Conservation (phyloP, 2,888 invertebrate genomes). For the Hypomecis atomaria region DNA sequence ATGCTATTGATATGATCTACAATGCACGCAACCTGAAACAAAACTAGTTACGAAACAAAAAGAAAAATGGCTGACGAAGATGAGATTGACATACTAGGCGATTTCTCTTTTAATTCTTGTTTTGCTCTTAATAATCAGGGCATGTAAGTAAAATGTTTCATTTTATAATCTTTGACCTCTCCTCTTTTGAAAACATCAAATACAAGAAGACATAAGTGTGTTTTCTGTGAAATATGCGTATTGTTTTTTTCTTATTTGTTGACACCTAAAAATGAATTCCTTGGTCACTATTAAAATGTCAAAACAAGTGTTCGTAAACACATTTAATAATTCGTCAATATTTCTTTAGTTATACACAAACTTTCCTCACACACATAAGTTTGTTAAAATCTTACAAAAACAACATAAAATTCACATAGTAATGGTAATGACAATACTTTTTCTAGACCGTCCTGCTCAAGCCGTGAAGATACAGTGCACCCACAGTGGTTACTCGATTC, state of each 20-base stretch:
- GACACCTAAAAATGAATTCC: slow-evolving; percentile 38
- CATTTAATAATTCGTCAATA: no score
- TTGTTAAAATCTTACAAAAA: no score
- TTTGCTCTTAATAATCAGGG: slow-evolving; percentile 84
- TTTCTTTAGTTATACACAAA: no score
- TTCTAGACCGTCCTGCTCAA: slow-evolving; percentile 76
- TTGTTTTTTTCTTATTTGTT: slow-evolving; percentile 40
- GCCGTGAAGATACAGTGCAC: slow-evolving; percentile 86
- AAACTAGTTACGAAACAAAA: slow-evolving; percentile 9
- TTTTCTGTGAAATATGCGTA: no score
- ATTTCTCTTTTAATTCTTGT: slow-evolving; percentile 88
- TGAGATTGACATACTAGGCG: slow-evolving; percentile 89
- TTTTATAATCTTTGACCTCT: neutral
- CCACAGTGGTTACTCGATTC: slow-evolving; percentile 87
- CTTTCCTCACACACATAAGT: no score
- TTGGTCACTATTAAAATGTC: slow-evolving; percentile 36
- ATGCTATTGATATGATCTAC: neutral
- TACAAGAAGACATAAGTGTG: no score
- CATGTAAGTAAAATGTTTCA: slow-evolving; percentile 77
- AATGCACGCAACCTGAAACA: no score
- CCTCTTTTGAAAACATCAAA: neutral
- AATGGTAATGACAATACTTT: neutral
- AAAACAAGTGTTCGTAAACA: slow-evolving; percentile 36
- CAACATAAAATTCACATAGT: no score
- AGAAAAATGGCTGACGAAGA: slow-evolving; percentile 88